phyloP scores from a whole-genome alignment of 1,140 invertebrate species.

The Bathynomus jamesi region DNA sequence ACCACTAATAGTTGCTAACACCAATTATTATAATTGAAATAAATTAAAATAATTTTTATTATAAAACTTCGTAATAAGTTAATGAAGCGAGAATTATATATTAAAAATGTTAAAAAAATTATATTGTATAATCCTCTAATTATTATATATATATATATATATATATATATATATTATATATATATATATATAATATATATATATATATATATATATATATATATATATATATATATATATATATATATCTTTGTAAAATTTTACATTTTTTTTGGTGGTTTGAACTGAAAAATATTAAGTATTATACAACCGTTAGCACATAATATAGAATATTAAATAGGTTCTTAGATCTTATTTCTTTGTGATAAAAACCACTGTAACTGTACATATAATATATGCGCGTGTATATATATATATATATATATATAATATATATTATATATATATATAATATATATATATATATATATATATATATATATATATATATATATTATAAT shows the following conservation, averaged over 20 bases:
- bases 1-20: no score
- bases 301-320: no score
- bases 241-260: background rate
- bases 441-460: background rate
- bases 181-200: constrained; percentile 3
- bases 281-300: no score
- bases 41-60: no score
- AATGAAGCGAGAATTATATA: no score
- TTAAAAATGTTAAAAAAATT: background rate
- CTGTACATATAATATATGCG: background rate
- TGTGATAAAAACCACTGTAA: background rate
- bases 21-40: no score
- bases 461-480: constrained; percentile 2
- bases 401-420: background rate
- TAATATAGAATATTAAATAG: background rate
- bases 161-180: background rate
- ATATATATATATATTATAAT: constrained; percentile 2
- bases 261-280: background rate
- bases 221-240: constrained; percentile 3
- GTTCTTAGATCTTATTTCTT: background rate
- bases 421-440: background rate
- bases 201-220: background rate
- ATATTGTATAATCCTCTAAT: background rate
- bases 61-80: no score
- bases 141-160: background rate